phyloP scores from a whole-genome alignment of 2,888 invertebrate species.

The Drymonia ruficornis region DNA sequence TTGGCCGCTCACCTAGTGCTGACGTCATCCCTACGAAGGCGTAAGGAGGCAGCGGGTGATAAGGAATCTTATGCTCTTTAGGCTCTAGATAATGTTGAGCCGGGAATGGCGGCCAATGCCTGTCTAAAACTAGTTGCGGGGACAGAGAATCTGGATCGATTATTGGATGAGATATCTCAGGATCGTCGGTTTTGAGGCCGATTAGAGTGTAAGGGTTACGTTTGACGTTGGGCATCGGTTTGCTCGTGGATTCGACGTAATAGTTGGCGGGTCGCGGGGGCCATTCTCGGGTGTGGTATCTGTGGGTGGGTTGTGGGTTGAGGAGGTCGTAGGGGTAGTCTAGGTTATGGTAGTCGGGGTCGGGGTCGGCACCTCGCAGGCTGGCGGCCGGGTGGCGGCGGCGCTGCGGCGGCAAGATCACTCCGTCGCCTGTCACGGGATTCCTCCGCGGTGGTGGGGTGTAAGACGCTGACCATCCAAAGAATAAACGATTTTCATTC shows the following conservation, averaged over 20 bases:
- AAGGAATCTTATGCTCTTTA: conserved; percentile 59
- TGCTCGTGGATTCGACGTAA: conserved; percentile 71
- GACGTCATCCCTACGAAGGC: conserved; percentile 78
- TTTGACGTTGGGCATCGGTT: conserved; percentile 51
- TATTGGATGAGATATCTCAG: conserved; percentile 58
- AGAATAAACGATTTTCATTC: conserved; percentile 80
- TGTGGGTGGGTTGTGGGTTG: conserved; percentile 71
- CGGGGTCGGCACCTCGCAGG: conserved; percentile 81
- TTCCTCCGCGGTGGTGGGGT: conserved; percentile 85
- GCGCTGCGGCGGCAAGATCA: conserved; percentile 80
- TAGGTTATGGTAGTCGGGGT: conserved; percentile 27
- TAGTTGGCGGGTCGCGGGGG: conserved; percentile 75
- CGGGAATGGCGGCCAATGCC: conserved; percentile 78
- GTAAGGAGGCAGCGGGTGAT: conserved; percentile 71
- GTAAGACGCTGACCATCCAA: conserved; percentile 78
- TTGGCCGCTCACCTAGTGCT: conserved; percentile 69
- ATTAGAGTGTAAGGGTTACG: conserved; percentile 73
- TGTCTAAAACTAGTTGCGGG: conserved; percentile 68
- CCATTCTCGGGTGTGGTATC: conserved; percentile 70
- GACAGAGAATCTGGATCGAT: conserved; percentile 71
- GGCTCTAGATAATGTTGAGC: conserved; percentile 77
- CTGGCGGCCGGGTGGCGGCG: conserved; percentile 77
- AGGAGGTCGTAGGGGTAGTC: conserved; percentile 52
- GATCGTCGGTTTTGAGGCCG: conserved; percentile 72
- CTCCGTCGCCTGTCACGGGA: conserved; percentile 87